These are phyloP conservation scores for Ibidorhyncha struthersii DNA, from an alignment of 2,113 vertebrate species.

Conservation along the genomic window DNA sequence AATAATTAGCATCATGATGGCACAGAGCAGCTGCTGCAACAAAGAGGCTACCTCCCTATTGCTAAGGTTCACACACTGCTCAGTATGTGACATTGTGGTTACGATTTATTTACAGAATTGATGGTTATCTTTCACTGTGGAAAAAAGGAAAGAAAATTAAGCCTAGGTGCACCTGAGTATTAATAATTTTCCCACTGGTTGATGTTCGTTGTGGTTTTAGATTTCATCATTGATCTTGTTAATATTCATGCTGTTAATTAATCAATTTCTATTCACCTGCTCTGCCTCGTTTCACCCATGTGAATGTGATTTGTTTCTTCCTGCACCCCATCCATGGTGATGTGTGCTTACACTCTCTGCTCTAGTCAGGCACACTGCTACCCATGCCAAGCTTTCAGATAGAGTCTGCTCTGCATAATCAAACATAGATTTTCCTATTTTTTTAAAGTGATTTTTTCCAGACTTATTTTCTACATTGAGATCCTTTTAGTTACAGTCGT, in stretches of 20 bases:
- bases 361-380: neutral
- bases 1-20: neutral
- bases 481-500: neutral
- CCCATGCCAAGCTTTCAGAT: neutral
- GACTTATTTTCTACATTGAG: neutral
- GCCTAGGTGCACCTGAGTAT: neutral
- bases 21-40: neutral
- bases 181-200: conserved; percentile 26
- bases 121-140: neutral
- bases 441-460: neutral
- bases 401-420: neutral
- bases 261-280: neutral
- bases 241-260: conserved; percentile 6
- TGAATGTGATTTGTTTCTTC: neutral
- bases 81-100: neutral
- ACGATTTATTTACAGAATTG: conserved; percentile 34
- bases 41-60: neutral
- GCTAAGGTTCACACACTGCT: neutral
- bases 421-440: neutral
- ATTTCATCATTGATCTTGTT: neutral
- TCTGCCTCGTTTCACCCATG: neutral
- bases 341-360: neutral
- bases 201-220: conserved; percentile 33
- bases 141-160: neutral
- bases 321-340: neutral